Evolutionary conservation across 2,797 vertebrate species (phyloP).

Genomic region (Rallus crepitans): DNA sequence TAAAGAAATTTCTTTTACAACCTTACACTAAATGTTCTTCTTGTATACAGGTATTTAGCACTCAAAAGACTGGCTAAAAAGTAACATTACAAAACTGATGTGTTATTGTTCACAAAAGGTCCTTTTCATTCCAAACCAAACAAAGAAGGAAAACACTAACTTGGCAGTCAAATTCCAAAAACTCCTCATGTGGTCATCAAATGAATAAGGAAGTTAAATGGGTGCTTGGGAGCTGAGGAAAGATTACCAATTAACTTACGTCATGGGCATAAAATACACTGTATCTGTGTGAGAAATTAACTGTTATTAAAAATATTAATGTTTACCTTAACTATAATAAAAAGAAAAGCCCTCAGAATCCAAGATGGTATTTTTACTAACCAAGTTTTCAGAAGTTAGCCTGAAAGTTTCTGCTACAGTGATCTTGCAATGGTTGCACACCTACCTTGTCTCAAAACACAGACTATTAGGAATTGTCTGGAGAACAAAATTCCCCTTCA

Average conservation of each 20-base stretch:
- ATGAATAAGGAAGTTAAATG: not conserved
- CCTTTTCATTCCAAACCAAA: not conserved
- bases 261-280: not conserved
- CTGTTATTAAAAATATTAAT: not conserved
- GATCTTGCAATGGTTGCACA: not conserved
- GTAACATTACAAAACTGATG: not conserved
- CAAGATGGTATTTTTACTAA: not conserved
- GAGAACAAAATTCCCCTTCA: not conserved
- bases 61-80: not conserved
- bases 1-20: not conserved
- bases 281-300: not conserved
- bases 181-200: not conserved
- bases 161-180: not conserved
- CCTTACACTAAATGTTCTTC: not conserved
- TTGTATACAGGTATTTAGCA: not conserved
- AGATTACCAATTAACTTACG: not conserved
- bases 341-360: not conserved
- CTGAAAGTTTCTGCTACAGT: not conserved
- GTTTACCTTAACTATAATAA: not conserved
- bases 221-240: not conserved
- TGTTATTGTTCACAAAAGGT: not conserved
- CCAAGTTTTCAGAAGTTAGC: not conserved
- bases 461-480: not conserved
- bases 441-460: rapidly evolving
- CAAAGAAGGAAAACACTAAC: not conserved